Evolutionary conservation across 2,888 invertebrate species (phyloP), one percentile per base, ranked within the genome.

Genomic region (Deilephila elpenor): DNA sequence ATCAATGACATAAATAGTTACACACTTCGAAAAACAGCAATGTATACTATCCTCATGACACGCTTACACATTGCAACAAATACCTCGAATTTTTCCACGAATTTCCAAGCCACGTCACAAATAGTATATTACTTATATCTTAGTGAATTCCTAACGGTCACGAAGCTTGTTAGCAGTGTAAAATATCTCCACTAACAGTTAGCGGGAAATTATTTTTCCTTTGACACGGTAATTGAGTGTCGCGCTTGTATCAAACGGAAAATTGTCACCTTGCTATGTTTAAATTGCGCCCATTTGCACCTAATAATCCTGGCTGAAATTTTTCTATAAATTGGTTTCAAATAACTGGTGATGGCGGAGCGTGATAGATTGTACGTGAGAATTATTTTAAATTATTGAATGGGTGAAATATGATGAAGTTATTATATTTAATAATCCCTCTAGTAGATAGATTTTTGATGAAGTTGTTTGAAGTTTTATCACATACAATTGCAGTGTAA

Each of bases 191-290:
- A 61, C 34, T 61, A 61, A 73, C 51, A 70, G 73, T 78, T 74
- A 77, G 75, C 75, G 71, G 78, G 80, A 78, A 83, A 82, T 81
- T 77, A 82, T 59, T 84, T 84, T 83, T 79, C 77, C 74, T 79
- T 77, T 79, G 81, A 84, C 82, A 78, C 71, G 64, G 74, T 76
- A 77, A 77, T 76, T 75, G 72, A 75, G 72, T 73, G 72, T 76
- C 60, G 59, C 60, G 70, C 72, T 59, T 74, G 71, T 67, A 59
- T 29, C 59, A 59, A 59, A 44, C 59, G 67, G 67, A 72, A 72
- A 72, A 64, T 60, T 70, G 60, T 64, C 59, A 29, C 59, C 67
- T 3, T n/a, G 29, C 17, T 53, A 19, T 25, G 37, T 60, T 25
- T 62, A 73, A 61, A 71, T 75, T 72, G 73, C 64, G 7, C 5